Conservation (phyloP, 2,888 invertebrate genomes). For the Hermaeophaga mercurialis region DNA sequence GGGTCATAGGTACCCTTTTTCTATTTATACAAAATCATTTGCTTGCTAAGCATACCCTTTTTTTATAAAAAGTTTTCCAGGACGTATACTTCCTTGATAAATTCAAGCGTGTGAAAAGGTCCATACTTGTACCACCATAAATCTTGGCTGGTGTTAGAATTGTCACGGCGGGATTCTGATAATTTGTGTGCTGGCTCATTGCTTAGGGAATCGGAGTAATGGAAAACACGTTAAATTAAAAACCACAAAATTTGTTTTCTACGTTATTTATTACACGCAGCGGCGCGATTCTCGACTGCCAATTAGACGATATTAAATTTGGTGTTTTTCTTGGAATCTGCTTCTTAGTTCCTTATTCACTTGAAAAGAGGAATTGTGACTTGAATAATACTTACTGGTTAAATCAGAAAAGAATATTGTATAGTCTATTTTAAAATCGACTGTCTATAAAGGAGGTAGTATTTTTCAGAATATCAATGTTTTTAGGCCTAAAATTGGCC, state of each 20-base stretch:
- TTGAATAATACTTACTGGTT: too few species aligned
- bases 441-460: too few species aligned
- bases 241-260: slow-evolving; percentile 30
- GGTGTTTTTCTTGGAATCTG: not conserved
- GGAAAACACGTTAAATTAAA: slow-evolving; percentile 35
- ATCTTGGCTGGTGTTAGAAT: slow-evolving; percentile 29
- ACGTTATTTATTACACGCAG: slow-evolving; percentile 21
- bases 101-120: slow-evolving; percentile 29
- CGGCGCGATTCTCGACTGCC: slow-evolving; percentile 10
- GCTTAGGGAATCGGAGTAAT: slow-evolving; percentile 28
- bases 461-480: too few species aligned
- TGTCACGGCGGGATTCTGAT: slow-evolving; percentile 31
- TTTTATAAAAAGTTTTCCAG: not conserved
- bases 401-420: too few species aligned
- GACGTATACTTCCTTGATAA: slow-evolving; percentile 14
- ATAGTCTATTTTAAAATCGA: too few species aligned
- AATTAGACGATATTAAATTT: slow-evolving; percentile 16
- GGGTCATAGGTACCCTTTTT: too few species aligned
- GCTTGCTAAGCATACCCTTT: too few species aligned
- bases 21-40: too few species aligned
- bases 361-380: too few species aligned
- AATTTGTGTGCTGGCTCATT: slow-evolving; percentile 33
- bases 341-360: not conserved
- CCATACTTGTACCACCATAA: slow-evolving; percentile 23
- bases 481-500: too few species aligned